A percentile compares a stretch with the other conserved stretches of the same genome.
Conservation (phyloP, 2,888 invertebrate genomes). For the Acrocera orbiculus region DNA sequence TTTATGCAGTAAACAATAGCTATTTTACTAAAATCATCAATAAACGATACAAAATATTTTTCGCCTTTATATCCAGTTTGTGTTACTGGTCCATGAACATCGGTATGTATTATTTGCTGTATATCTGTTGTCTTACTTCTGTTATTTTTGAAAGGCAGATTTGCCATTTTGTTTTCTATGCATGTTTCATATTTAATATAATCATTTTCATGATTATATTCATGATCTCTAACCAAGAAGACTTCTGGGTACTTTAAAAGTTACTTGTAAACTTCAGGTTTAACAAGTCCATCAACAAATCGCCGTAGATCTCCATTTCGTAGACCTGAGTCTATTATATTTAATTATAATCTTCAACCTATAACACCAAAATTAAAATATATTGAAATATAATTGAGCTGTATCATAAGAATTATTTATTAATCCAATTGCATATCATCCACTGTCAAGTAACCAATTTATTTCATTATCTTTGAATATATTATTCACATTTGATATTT, state of each 20-base stretch:
- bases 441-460: no score
- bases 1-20: conserved; percentile 11
- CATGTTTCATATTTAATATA: conserved; percentile 9
- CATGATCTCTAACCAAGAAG: conserved; percentile 30
- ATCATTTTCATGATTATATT: no score
- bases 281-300: conserved; percentile 73
- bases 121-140: conserved; percentile 5
- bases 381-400: no score
- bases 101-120: conserved; percentile 5
- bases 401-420: no score
- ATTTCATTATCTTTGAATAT: no score
- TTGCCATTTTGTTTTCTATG: conserved; percentile 13
- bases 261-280: conserved; percentile 67
- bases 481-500: no score
- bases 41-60: conserved; percentile 13
- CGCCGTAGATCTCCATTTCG: conserved; percentile 64
- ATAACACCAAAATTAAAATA: no score
- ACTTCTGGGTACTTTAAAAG: conserved; percentile 68
- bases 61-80: conserved; percentile 9
- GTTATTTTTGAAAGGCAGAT: conserved; percentile 10
- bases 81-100: conserved; percentile 8
- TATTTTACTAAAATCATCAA: conserved; percentile 11
- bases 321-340: conserved; percentile 36
- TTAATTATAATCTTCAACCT: conserved; percentile 3
- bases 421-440: no score